Evolutionary conservation across 2,113 vertebrate genomes (phyloP).

Genomic region (Pluvianellus socialis): DNA sequence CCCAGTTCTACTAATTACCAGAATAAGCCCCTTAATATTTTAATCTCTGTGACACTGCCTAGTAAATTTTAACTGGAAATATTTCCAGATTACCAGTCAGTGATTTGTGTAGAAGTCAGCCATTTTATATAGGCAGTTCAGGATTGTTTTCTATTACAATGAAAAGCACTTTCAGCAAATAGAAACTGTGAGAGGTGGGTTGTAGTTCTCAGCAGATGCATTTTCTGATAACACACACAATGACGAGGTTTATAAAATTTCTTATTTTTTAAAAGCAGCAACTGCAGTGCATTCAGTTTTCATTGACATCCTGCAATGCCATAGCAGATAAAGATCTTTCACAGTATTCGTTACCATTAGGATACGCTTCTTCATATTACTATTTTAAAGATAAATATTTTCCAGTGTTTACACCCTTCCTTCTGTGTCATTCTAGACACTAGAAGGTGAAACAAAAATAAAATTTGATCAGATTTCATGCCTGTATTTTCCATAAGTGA

Average conservation of each 20-base stretch:
- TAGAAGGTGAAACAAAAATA: slow-evolving; percentile 8
- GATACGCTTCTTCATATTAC: background rate
- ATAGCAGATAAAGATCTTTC: background rate
- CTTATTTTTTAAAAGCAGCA: background rate
- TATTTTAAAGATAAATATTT: background rate
- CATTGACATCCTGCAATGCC: background rate
- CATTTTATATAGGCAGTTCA: background rate
- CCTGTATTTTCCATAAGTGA: background rate
- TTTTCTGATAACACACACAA: background rate
- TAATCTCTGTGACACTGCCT: background rate
- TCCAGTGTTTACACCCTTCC: background rate
- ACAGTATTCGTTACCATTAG: background rate
- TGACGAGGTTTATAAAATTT: background rate
- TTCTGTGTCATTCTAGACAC: background rate
- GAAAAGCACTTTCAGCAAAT: background rate
- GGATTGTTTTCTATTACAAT: background rate
- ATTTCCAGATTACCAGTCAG: background rate
- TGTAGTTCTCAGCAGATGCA: background rate
- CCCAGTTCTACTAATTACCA: background rate
- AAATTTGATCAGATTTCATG: background rate
- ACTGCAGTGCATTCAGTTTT: background rate
- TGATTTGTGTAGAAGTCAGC: background rate
- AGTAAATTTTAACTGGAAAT: background rate
- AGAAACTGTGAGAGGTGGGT: background rate
- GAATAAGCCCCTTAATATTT: background rate